Evolutionary conservation across 2,113 vertebrate species (phyloP).

Genomic region (Myotis davidii): DNA sequence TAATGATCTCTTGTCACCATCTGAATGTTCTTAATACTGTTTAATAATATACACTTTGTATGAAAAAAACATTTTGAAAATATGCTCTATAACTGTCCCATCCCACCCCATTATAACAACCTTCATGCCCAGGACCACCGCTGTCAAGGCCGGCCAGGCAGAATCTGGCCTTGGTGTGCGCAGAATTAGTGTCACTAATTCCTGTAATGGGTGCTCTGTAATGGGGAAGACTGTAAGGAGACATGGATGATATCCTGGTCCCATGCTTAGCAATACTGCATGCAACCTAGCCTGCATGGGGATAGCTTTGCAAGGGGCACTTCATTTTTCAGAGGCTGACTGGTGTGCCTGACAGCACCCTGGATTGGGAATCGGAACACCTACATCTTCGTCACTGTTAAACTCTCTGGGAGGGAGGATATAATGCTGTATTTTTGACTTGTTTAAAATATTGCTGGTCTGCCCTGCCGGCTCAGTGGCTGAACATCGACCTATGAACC

Average conservation of each 20-base stretch:
- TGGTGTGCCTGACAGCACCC: not conserved
- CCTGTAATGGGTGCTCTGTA: not conserved
- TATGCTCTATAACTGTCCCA: not conserved
- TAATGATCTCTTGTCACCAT: not conserved
- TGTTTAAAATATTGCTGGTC: constrained; percentile 54
- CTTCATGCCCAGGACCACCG: not conserved
- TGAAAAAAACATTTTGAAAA: constrained; percentile 8
- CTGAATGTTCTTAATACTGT: not conserved
- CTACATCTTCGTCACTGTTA: not conserved
- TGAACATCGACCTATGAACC: no score
- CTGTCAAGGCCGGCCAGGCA: not conserved
- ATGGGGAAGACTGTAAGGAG: not conserved
- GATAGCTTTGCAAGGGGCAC: not conserved
- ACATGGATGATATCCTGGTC: not conserved
- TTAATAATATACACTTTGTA: not conserved
- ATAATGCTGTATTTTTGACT: not conserved
- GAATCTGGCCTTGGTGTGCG: not conserved
- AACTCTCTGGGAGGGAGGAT: not conserved
- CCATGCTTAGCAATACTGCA: not conserved
- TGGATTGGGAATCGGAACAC: not conserved
- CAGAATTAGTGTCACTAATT: not conserved
- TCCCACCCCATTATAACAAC: not conserved
- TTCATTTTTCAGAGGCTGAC: not conserved
- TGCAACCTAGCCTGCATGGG: no score
- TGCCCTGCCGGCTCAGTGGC: no score